Evolutionary conservation across 2,113 vertebrate species (phyloP).

Genomic region (Serilophus lunatus): DNA sequence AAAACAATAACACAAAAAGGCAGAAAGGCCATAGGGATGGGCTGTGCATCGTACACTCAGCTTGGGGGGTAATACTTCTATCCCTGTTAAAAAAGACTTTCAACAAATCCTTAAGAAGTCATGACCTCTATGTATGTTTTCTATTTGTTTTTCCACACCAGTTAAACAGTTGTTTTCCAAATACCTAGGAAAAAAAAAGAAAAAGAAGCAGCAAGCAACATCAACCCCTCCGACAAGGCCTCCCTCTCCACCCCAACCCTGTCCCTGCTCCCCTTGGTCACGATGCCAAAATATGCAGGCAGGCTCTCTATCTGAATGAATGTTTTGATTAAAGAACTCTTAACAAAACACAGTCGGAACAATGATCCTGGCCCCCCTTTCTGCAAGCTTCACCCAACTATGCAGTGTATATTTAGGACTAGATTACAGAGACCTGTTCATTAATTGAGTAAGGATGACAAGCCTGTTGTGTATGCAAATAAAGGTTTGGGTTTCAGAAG

Average conservation of each 20-base stretch:
- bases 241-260: background rate
- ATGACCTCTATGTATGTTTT: slow-evolving; percentile 31
- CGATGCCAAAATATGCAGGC: slow-evolving; percentile 36
- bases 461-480: background rate
- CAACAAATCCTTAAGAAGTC: slow-evolving; percentile 28
- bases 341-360: slow-evolving; percentile 59
- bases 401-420: slow-evolving; percentile 22
- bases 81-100: background rate
- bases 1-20: background rate
- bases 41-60: background rate
- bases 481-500: background rate
- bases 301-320: slow-evolving; percentile 54
- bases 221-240: background rate
- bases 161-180: slow-evolving; percentile 27
- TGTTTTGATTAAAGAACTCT: slow-evolving; percentile 65
- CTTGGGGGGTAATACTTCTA: background rate
- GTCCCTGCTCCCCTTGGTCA: background rate
- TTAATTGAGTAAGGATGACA: slow-evolving; percentile 45
- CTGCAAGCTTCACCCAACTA: slow-evolving; percentile 29
- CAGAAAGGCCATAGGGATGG: background rate
- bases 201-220: background rate
- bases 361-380: background rate
- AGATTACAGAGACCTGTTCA: slow-evolving; percentile 31
- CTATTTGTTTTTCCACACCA: slow-evolving; percentile 38
- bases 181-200: background rate